Evolutionary conservation across 2,113 vertebrate species (phyloP), one percentile per base, ranked within the genome.

Genomic region (Alligator sinensis): DNA sequence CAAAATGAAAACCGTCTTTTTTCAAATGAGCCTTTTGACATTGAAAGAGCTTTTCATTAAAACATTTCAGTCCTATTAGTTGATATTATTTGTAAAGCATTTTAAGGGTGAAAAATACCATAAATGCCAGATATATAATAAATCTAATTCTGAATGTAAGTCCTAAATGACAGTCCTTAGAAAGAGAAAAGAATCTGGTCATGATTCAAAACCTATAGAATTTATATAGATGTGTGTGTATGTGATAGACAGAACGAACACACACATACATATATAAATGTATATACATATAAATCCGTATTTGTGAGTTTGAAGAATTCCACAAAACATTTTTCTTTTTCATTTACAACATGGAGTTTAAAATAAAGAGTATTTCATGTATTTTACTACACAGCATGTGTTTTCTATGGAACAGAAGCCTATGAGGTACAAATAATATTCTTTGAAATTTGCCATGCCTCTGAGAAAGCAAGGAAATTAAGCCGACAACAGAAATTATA

Each of bases 191-290:
- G 27, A 57, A 28, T 27, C 75, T 16, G 27, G 5, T 57, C 16
- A 77, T 18, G 54, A 3, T 66, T 66, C 4, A 61, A 15, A 68
- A 34, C 19, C 28, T 22, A 54, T 64, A 25, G 22, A 28, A 62
- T n/a, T 12, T 22, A n/a, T 8, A 7, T 13, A 21, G 9, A 15
- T 11, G 5, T 2, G 0, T 47, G 3, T 15, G 1, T 58, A 13
- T 14, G 3, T 15, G 1, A 47, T 47, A 47, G 47, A 47, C 7
- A 47, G 47, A 47, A 47, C 9, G 47, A 47, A 47, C 47, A 47
- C 47, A 47, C 47, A 9, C 47, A 47, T 9, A 18, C 30, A 34
- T 30, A 12, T 70, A 34, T 28, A 64, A 19, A 30, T 70, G 19
- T 70, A 34, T 19, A 18, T 28, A 34, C 28, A 70, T 4, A 34